Evolutionary conservation across 2,888 invertebrate species (phyloP), one percentile per base, ranked within the genome.

Genomic region (Athrips mouffetella): DNA sequence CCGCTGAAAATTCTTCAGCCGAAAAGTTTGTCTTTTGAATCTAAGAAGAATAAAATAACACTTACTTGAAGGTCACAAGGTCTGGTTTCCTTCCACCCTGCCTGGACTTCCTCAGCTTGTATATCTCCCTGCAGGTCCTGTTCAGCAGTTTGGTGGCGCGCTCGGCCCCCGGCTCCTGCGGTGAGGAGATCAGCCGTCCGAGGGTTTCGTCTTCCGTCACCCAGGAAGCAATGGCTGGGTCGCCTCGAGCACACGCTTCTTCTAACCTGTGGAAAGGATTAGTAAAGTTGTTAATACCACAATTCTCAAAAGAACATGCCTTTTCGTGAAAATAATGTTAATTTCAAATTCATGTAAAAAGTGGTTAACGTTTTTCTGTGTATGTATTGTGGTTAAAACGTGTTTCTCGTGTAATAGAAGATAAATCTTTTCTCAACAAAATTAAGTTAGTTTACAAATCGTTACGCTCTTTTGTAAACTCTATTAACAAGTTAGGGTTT

Each of bases 31-130:
- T n/a, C n/a, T n/a, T n/a, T n/a, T n/a, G n/a, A n/a, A n/a, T n/a
- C n/a, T n/a, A n/a, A n/a, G n/a, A n/a, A n/a, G n/a, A n/a, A n/a
- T n/a, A 15, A n/a, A n/a, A 7, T n/a, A 25, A 15, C 35, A 91
- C 94, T 91, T 76, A 97, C 97, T 95, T 96, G 88, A 97, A 98
- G 41, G 97, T 96, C 65, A 96, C 94, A 58, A 96, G 90, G 81
- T 98, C 97, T 0, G 97, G 97, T 73, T 96, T 95, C 55, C 96
- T 93, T 65, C 94, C 94, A 41, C 96, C 95, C 60, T 94, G 94
- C 70, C 95, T 92, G 44, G 95, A 95, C 79, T 96, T 94, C 59
- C 97, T 89, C 53, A 98, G 89, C 62, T 96, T 94, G 82, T 97
- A 96, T 62, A 98, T 96, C 84, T 98, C 98, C 70, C 96, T 92